Conservation (phyloP, 2,888 invertebrate genomes). For the Neoscelio sp. region DNA sequence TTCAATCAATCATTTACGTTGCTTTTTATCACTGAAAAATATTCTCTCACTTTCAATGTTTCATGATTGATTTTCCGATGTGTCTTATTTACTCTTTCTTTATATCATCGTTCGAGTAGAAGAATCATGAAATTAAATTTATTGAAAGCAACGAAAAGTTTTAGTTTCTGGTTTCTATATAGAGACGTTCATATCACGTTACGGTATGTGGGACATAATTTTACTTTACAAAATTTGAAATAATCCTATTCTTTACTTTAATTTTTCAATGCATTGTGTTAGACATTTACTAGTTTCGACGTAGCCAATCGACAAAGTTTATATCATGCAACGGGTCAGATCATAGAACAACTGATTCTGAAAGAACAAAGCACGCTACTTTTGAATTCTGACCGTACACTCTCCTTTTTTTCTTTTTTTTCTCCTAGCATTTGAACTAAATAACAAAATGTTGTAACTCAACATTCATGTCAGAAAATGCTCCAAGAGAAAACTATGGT, state of each 20-base stretch:
- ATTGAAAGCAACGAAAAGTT: neutral
- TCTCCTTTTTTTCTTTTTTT: constrained; percentile 9
- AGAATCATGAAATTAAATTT: constrained; percentile 16
- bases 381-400: constrained; percentile 30
- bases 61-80: constrained; percentile 23
- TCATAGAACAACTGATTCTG: constrained; percentile 45
- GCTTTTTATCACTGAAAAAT: constrained; percentile 7
- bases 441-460: constrained; percentile 37
- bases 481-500: constrained; percentile 5
- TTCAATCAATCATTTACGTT: constrained; percentile 35
- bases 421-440: constrained; percentile 8
- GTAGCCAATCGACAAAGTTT: constrained; percentile 30
- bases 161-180: no score
- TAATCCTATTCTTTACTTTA: constrained; percentile 9
- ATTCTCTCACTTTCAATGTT: constrained; percentile 6
- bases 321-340: constrained; percentile 30
- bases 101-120: neutral
- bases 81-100: constrained; percentile 25
- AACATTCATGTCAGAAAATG: constrained; percentile 33
- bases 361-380: constrained; percentile 46
- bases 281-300: constrained; percentile 11
- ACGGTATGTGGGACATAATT: no score
- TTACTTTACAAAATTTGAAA: constrained; percentile 3
- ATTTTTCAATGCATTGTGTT: no score
- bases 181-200: neutral